phyloP scores from a whole-genome alignment of 1,140 invertebrate species.

The Leptestheria dahalacensis region DNA sequence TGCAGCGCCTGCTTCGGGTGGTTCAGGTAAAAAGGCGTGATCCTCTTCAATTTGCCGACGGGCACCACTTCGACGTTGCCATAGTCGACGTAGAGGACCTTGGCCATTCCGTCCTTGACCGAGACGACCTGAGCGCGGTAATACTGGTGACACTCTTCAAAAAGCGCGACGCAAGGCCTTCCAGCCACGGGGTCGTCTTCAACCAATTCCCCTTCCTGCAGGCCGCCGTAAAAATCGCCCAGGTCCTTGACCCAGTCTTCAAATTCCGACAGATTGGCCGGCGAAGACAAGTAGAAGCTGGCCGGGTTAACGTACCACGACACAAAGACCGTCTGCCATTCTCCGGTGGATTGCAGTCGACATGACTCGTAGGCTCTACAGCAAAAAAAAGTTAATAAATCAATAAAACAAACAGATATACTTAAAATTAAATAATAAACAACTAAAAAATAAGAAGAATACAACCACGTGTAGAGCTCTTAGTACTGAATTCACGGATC shows the following conservation, averaged over 20 bases:
- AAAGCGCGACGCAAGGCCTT: neutral
- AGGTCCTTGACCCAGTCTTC: conserved; percentile 2
- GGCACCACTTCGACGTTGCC: conserved; percentile 1
- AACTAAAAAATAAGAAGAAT: no score
- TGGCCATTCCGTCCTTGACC: neutral
- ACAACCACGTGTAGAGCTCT: no score
- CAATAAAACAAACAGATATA: no score
- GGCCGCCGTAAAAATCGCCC: conserved; percentile 3
- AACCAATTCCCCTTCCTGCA: neutral
- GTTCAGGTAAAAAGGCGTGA: conserved; percentile 2
- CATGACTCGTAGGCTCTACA: neutral
- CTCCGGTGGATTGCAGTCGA: neutral
- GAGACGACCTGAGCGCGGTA: conserved; percentile 7
- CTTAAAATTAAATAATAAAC: no score
- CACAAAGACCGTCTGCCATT: neutral
- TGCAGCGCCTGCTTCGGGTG: conserved; percentile 2
- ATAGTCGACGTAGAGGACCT: conserved; percentile 14
- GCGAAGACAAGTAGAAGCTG: neutral
- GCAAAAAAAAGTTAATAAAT: no score
- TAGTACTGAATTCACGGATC: no score
- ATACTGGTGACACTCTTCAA: neutral
- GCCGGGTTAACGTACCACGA: neutral
- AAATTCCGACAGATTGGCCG: neutral
- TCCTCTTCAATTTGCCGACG: neutral
- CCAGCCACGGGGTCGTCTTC: neutral